Conservation (phyloP, 2,113 vertebrate species). For the Paradoxurus hermaphroditus region DNA sequence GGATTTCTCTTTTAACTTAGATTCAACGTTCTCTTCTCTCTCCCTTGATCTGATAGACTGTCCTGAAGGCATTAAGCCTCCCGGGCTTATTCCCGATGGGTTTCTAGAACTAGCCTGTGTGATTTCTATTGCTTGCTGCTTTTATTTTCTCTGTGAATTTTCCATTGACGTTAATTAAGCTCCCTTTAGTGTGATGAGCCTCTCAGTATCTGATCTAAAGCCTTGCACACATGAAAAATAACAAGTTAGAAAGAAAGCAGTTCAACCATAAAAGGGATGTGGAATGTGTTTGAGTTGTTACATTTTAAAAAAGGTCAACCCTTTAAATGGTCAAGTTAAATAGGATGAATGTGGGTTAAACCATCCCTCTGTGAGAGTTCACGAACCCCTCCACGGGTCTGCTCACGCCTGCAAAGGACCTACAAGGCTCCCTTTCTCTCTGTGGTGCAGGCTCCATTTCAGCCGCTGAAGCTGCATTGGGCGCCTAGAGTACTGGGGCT, state of each 20-base stretch:
- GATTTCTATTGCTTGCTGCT: slow-evolving; percentile 18
- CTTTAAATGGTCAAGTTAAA: slow-evolving; percentile 42
- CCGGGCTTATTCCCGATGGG: neutral
- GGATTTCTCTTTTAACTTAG: slow-evolving; percentile 31
- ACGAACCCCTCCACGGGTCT: neutral
- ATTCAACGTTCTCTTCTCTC: neutral
- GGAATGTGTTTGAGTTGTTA: neutral
- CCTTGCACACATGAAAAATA: neutral
- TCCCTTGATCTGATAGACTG: neutral
- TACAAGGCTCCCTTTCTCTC: neutral
- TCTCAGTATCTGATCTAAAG: slow-evolving; percentile 49
- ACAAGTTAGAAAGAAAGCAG: slow-evolving; percentile 35
- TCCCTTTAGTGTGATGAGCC: slow-evolving; percentile 47
- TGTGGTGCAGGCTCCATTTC: neutral
- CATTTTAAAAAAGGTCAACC: slow-evolving; percentile 35
- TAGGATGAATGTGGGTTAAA: neutral
- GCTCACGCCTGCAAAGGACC: neutral
- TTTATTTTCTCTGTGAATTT: slow-evolving; percentile 61
- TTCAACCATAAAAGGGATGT: slow-evolving; percentile 29
- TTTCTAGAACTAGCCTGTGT: neutral
- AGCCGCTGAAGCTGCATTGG: neutral
- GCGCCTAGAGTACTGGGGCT: neutral
- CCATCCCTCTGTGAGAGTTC: neutral
- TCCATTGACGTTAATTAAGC: slow-evolving; percentile 52
- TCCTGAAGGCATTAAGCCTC: neutral